Percentiles rank a stretch among this genome's conserved stretches.
phyloP scores from a whole-genome alignment of 2,888 invertebrate genomes.

The Cerceris rybyensis region DNA sequence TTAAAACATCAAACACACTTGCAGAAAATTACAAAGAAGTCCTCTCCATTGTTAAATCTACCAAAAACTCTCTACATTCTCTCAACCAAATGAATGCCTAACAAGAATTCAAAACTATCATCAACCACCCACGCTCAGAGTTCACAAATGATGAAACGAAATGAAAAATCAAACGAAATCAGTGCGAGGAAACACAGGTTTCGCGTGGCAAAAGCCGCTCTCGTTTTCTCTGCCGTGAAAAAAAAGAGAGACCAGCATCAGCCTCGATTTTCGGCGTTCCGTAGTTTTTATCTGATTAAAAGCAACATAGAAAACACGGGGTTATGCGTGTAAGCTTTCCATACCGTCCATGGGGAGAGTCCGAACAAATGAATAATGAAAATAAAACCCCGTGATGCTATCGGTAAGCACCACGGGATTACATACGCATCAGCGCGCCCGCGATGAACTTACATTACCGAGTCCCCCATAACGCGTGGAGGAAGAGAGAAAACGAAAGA shows the following conservation, averaged over 20 bases:
- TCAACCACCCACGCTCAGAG: too few relatives aligned
- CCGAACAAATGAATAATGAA: conserved; percentile 81
- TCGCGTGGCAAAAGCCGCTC: conserved; percentile 15
- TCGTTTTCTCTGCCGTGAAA: conserved; percentile 1
- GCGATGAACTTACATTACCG: conserved; percentile 74
- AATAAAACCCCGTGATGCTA: conserved; percentile 80
- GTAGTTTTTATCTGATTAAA: conserved; percentile 80
- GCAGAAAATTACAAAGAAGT: too few relatives aligned
- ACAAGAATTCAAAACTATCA: too few relatives aligned
- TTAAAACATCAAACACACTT: too few relatives aligned
- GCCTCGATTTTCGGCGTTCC: conserved; percentile 66
- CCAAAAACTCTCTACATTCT: too few relatives aligned
- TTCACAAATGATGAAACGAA: not conserved
- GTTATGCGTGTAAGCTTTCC: conserved; percentile 79
- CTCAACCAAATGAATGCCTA: too few relatives aligned
- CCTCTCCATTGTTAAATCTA: too few relatives aligned
- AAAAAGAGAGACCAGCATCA: conserved; percentile 29
- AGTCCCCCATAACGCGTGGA: conserved; percentile 37
- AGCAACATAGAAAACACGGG: conserved; percentile 78
- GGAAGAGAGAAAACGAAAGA: not conserved
- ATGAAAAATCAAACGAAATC: not conserved
- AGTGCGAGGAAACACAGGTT: not conserved
- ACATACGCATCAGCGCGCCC: conserved; percentile 79
- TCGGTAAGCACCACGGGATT: conserved; percentile 79
- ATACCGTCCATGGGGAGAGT: conserved; percentile 69